These are phyloP conservation scores for Andrena fulva DNA, from an alignment of 2,888 invertebrate species.

Conservation along the genomic window DNA sequence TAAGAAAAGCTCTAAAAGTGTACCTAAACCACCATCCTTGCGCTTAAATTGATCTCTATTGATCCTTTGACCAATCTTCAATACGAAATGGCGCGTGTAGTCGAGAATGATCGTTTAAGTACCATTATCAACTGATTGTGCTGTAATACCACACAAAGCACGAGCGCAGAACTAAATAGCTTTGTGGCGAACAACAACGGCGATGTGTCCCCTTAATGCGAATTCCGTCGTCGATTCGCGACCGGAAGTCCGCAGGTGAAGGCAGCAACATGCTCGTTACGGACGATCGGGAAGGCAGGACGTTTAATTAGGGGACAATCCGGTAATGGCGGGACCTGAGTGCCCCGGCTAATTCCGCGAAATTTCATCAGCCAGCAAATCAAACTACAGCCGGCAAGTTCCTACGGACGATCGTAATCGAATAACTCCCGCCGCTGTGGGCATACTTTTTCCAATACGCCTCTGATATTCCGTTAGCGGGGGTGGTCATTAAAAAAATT, in stretches of 20 bases:
- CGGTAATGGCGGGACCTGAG: conserved; percentile 46
- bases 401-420: conserved; percentile 46
- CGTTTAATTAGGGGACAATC: conserved; percentile 66
- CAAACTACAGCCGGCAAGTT: conserved; percentile 35
- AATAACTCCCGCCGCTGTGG: conserved; percentile 30
- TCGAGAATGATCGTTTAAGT: too few relatives aligned
- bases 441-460: conserved; percentile 43
- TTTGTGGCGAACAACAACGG: neutral
- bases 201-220: conserved; percentile 1
- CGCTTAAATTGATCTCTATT: too few relatives aligned
- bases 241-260: neutral
- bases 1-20: too few relatives aligned
- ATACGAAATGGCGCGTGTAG: too few relatives aligned
- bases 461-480: conserved; percentile 13
- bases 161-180: neutral
- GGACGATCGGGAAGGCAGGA: conserved; percentile 30
- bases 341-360: conserved; percentile 49
- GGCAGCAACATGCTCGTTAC: conserved; percentile 20
- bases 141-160: too few relatives aligned
- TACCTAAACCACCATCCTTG: too few relatives aligned
- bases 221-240: conserved; percentile 2
- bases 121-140: too few relatives aligned
- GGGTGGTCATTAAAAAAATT: conserved; percentile 29
- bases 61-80: too few relatives aligned
- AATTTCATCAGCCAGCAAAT: conserved; percentile 60